Evolutionary conservation across 1,140 invertebrate species (phyloP), one percentile per base, ranked within the genome.

Genomic region (Gonatopus flavifemur): DNA sequence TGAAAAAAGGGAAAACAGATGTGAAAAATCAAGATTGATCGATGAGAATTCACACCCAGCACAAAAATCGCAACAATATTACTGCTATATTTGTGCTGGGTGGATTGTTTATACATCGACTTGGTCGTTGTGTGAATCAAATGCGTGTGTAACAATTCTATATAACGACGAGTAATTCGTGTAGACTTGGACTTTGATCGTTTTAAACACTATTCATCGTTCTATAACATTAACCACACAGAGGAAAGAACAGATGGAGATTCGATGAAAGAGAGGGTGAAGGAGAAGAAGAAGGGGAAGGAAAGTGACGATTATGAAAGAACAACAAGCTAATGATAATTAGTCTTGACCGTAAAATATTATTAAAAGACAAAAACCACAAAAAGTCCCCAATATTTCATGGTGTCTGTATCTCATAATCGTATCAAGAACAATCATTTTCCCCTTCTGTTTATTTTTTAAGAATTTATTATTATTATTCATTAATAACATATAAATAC

Each of bases 321-420:
- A 28, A 28, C 12, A 12, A 28, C 6, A 28, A 28, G 6, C 6
- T 6, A 28, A 28, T 28, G n/a, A n/a, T n/a, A n/a, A n/a, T n/a
- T n/a, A n/a, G 15, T n/a, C 13, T 10, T 20, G 20, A 22, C n/a
- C 16, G 10, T 8, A 8, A 12, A 18, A 7, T 18, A 35, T 22
- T 45, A 33, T 45, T 35, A 3, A 35, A 32, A n/a, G 21, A 39
- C 37, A 3, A 24, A 9, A 57, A 38, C 31, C 37, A 20, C 51
- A 55, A 63, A 40, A 57, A 52, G 55, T 53, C 56, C 64, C 52
- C 58, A 59, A 52, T 64, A 65, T 65, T 65, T 55, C 52, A 64
- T 49, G 46, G 52, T 63, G 52, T 65, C 49, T 58, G 50, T 64
- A 55, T 52, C 54, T 55, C 49, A 57, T 64, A 52, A 61, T 64